Conservation (phyloP, 2,797 vertebrate genomes). For the Arnoldichthys spilopterus region DNA sequence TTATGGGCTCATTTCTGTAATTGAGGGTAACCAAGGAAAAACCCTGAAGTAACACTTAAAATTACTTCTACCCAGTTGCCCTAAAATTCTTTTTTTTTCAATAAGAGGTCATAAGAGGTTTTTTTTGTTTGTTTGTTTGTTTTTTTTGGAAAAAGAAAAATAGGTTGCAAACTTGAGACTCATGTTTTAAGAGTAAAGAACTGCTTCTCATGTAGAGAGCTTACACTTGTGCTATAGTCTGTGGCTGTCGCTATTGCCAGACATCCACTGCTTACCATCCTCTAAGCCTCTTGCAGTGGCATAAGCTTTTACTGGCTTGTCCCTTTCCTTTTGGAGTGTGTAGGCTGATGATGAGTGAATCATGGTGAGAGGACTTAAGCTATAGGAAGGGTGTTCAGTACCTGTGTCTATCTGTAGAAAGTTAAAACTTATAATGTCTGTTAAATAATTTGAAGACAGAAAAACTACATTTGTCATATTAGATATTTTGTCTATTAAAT, state of each 20-base stretch:
- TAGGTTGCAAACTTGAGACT: background rate
- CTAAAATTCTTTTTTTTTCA: background rate
- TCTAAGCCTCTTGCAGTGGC: slow-evolving; percentile 64
- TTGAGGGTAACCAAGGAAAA: background rate
- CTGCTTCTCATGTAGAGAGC: background rate
- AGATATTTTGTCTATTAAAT: background rate
- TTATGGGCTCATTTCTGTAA: background rate
- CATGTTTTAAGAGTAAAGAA: background rate
- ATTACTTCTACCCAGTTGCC: no score
- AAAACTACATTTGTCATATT: background rate
- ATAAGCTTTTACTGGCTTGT: slow-evolving; percentile 18
- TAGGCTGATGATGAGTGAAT: slow-evolving; percentile 17
- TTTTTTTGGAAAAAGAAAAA: no score
- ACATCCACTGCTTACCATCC: slow-evolving; percentile 13
- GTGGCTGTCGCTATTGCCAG: background rate
- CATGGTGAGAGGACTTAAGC: slow-evolving; percentile 1
- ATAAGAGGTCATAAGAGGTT: background rate
- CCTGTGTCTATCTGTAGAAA: background rate
- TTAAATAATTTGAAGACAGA: background rate
- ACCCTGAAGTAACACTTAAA: background rate
- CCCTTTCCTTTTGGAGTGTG: slow-evolving; percentile 1
- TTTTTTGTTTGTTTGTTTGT: no score
- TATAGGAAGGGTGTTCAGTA: background rate
- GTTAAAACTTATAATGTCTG: background rate
- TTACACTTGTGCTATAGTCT: background rate